phyloP scores from a whole-genome alignment of 2,888 invertebrate genomes.

The Conus canariensis region DNA sequence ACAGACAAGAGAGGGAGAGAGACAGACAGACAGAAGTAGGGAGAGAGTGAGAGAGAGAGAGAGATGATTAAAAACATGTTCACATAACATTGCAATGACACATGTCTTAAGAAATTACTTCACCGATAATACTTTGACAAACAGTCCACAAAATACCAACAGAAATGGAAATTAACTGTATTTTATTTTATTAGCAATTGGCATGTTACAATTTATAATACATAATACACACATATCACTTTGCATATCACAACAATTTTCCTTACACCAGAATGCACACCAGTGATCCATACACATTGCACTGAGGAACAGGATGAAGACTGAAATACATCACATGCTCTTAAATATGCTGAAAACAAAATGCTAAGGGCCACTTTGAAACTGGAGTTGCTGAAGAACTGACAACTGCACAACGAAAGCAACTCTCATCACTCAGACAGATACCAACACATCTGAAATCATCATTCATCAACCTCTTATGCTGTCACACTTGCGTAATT shows the following conservation, averaged over 20 bases:
- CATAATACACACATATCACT: background rate
- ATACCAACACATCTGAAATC: background rate
- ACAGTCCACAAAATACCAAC: background rate
- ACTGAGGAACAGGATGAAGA: background rate
- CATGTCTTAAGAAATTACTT: background rate
- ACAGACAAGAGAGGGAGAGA: too few species aligned
- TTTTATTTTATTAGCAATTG: background rate
- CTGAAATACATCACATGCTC: background rate
- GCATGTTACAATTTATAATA: background rate
- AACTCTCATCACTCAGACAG: background rate
- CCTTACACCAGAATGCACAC: background rate
- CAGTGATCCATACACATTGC: constrained; percentile 18
- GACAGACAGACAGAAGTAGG: too few species aligned
- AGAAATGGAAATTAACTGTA: background rate
- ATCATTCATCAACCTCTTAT: background rate
- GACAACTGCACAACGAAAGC: background rate
- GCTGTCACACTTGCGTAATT: background rate
- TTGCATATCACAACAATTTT: background rate
- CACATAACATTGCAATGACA: background rate
- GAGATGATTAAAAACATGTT: background rate
- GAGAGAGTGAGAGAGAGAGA: background rate
- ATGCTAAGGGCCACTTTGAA: background rate
- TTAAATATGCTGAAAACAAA: background rate
- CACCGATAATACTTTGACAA: background rate
- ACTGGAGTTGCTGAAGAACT: background rate